Evolutionary conservation across 2,797 vertebrate genomes (phyloP), one percentile per base, ranked within the genome.

Genomic region (Crax fasciolata): DNA sequence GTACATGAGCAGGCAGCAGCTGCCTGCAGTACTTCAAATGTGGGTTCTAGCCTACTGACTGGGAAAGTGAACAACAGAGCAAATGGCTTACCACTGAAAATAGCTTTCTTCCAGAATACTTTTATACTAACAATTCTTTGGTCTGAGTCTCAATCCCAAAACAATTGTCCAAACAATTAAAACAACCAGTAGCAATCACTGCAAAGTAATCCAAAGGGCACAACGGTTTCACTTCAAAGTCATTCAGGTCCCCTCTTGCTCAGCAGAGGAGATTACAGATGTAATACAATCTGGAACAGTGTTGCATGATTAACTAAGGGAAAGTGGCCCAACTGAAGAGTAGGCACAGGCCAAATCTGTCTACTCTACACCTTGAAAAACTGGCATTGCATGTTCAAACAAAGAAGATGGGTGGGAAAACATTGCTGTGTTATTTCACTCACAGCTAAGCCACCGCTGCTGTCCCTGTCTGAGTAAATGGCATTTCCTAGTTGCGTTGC

Each of bases 401-500:
- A 46, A 58, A 18, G 10, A 0, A 77, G 9, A 24, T 24, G 11
- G 13, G 28, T 32, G 77, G 32, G 43, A 35, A 75, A 65, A 35
- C 28, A 38, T 8, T n/a, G 12, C 5, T 76, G 35, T 59, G 19
- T 9, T 46, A 15, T 65, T 16, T 80, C 19, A 54, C 32, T 11
- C 24, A 61, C 24, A 74, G 38, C 18, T 28, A 46, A 18, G 30
- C 43, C 43, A 52, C 21, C 27, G 38, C 59, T 59, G 20, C 35
- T 79, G 2, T 20, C 10, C 21, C 10, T 24, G 27, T 10, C 6
- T 41, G 30, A 4, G 19, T 54, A 41, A 76, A 54, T 0, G 3
- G 9, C 28, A 25, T 77, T 68, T 73, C n/a, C 61, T 23, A 55
- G 23, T 15, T 62, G 14, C 44, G 30, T 30, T 72, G 65, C 25